A percentile compares a stretch with the other conserved stretches of the same genome.
phyloP scores from a whole-genome alignment of 2,113 vertebrate species.

The Cyanoliseus patagonus region DNA sequence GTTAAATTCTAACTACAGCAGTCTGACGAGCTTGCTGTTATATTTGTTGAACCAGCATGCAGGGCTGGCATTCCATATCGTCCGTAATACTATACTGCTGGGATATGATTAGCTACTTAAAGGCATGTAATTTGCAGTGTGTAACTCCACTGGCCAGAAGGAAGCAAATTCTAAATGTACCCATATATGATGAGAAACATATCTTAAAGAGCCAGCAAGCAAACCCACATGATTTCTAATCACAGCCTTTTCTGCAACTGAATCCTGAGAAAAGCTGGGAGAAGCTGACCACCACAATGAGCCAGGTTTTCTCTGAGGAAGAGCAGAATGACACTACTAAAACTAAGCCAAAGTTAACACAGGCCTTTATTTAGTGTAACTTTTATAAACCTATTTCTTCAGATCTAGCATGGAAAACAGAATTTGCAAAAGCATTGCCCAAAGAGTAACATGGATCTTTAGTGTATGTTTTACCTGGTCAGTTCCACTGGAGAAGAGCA shows the following conservation, averaged over 20 bases:
- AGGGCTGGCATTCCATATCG: background rate
- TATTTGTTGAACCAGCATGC: background rate
- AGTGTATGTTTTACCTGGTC: background rate
- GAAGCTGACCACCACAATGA: background rate
- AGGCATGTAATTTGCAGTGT: background rate
- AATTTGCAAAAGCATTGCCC: background rate
- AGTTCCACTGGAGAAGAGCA: background rate
- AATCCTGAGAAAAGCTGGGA: background rate
- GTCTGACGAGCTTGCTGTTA: background rate
- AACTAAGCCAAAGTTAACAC: background rate
- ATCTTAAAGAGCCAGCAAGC: background rate
- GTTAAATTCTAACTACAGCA: conserved; percentile 4
- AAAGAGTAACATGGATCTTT: background rate
- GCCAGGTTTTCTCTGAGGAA: background rate
- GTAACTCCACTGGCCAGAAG: background rate
- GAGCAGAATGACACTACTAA: background rate
- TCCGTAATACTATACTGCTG: background rate
- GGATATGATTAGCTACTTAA: background rate
- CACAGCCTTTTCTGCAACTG: background rate
- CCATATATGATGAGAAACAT: background rate
- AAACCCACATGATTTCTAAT: background rate
- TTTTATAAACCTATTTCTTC: background rate
- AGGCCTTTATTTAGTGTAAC: background rate
- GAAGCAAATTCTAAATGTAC: background rate
- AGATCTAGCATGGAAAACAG: background rate